Conservation (phyloP, 1,140 invertebrate species). For the Pogonomyrmex barbatus region DNA sequence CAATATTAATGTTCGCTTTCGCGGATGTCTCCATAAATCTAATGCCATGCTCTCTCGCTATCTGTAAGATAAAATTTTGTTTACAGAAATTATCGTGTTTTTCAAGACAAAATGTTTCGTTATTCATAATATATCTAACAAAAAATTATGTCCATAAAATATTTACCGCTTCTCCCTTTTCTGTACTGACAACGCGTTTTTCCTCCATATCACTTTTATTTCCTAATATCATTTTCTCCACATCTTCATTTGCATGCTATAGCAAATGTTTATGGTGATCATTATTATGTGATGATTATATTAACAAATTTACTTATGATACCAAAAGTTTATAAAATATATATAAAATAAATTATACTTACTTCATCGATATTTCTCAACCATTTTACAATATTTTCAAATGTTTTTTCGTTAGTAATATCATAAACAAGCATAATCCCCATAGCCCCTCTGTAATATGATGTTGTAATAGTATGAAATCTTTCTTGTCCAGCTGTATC, state of each 20-base stretch:
- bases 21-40: constrained; percentile 99
- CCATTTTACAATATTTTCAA: constrained; percentile 99
- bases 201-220: constrained; percentile 99
- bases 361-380: constrained; percentile 98
- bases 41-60: constrained; percentile 98
- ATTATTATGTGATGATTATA: not conserved
- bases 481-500: constrained; percentile 97
- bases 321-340: not conserved
- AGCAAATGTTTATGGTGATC: constrained; percentile 20
- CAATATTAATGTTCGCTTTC: constrained; percentile 99
- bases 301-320: not conserved
- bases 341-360: constrained; percentile 66
- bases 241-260: constrained; percentile 99
- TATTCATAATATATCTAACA: not conserved
- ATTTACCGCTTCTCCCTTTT: constrained; percentile 94
- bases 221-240: constrained; percentile 99
- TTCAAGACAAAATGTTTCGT: not conserved
- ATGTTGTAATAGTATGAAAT: constrained; percentile 99
- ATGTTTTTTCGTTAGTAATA: constrained; percentile 99
- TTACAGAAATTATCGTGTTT: not conserved
- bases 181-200: constrained; percentile 96
- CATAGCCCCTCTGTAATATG: constrained; percentile 99
- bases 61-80: constrained; percentile 86
- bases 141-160: constrained; percentile 19
- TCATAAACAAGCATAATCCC: constrained; percentile 99